phyloP scores from a whole-genome alignment of 37 sponge, comb jelly and placozoan genomes.

The Halisarca cf. caerulea region DNA sequence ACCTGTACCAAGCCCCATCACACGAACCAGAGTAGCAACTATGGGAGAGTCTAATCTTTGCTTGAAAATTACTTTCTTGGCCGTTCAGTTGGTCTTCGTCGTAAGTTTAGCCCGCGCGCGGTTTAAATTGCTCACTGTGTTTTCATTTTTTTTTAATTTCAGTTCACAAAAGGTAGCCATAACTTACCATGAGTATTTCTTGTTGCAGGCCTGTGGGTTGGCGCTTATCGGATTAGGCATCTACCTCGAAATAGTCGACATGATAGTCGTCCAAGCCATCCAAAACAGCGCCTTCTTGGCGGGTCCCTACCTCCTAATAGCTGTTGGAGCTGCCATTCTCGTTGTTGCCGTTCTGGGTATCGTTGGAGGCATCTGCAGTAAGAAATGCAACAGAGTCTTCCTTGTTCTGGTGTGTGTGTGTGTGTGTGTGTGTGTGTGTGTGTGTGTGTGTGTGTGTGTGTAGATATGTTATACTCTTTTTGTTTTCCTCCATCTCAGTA shows the following conservation, averaged over 20 bases:
- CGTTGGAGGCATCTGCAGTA: slow-evolving; percentile 52
- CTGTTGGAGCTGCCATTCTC: slow-evolving; percentile 45
- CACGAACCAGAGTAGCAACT: background rate
- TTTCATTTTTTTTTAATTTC: background rate
- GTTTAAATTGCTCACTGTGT: too few relatives aligned
- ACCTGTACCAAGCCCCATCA: too few relatives aligned
- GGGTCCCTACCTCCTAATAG: slow-evolving; percentile 67
- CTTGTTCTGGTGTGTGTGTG: slow-evolving; percentile 48
- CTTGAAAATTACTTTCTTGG: slow-evolving; percentile 57
- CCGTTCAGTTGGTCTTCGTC: slow-evolving; percentile 48
- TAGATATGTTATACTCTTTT: background rate
- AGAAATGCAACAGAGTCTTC: slow-evolving; percentile 49
- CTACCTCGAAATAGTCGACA: slow-evolving; percentile 46
- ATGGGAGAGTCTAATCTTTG: slow-evolving; percentile 43
- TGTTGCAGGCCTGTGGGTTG: slow-evolving; percentile 48
- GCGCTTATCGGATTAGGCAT: slow-evolving; percentile 57
- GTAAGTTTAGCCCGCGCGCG: slow-evolving; percentile 50
- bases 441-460: slow-evolving; percentile 9
- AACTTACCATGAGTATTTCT: background rate
- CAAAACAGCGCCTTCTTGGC: slow-evolving; percentile 12
- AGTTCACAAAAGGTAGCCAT: background rate
- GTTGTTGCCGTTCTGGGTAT: slow-evolving; percentile 55
- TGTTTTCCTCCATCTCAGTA: slow-evolving; percentile 31
- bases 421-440: background rate
- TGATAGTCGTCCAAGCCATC: slow-evolving; percentile 5